phyloP scores from a whole-genome alignment of 2,797 vertebrate genomes.

The Hypotaenidia philippensis region DNA sequence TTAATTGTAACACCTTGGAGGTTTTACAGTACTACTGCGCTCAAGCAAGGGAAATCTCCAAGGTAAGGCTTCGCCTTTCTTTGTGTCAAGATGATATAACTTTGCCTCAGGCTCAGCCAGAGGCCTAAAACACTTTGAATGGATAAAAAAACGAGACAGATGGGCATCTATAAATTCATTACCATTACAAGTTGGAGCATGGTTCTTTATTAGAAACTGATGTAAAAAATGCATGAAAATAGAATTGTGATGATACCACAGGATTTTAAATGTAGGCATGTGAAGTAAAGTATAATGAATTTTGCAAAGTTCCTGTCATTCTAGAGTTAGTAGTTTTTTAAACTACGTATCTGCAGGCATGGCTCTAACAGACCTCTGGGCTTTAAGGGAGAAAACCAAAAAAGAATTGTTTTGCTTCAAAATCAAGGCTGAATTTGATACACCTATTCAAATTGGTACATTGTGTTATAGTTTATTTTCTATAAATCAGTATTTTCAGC shows the following conservation, averaged over 20 bases:
- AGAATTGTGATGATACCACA: neutral
- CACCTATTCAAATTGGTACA: neutral
- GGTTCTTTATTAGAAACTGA: neutral
- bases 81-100: constrained; percentile 74
- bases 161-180: constrained; percentile 58
- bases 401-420: neutral
- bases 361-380: neutral
- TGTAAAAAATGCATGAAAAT: neutral
- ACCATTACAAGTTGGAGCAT: neutral
- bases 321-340: neutral
- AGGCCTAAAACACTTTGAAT: constrained; percentile 69
- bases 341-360: neutral
- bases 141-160: constrained; percentile 66
- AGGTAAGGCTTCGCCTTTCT: constrained; percentile 68
- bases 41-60: constrained; percentile 49
- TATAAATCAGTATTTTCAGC: neutral
- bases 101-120: constrained; percentile 73
- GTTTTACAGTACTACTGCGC: constrained; percentile 45
- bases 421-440: neutral
- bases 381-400: neutral
- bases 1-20: constrained; percentile 67
- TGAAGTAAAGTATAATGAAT: neutral
- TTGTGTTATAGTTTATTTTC: neutral
- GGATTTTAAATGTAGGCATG: neutral
- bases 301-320: neutral